These are phyloP conservation scores for Latrodectus hesperus DNA, from an alignment of 2,888 invertebrate species.

Conservation along the genomic window DNA sequence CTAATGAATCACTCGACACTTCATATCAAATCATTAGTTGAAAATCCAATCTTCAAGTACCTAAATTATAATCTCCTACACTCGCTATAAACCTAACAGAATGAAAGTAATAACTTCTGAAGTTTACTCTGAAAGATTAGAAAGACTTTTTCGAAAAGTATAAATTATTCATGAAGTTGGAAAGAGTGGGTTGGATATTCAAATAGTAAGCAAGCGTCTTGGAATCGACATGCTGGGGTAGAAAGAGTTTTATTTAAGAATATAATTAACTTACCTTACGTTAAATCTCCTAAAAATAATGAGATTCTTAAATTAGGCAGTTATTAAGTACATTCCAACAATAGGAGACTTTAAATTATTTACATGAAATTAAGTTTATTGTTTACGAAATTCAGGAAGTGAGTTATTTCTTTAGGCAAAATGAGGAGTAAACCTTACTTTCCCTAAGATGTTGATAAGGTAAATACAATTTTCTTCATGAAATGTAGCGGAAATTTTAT, in stretches of 20 bases:
- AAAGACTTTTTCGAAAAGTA: conserved; percentile 46
- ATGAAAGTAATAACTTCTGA: conserved; percentile 44
- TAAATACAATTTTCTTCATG: no score
- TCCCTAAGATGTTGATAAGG: no score
- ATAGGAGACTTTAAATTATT: background rate
- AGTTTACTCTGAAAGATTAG: conserved; percentile 52
- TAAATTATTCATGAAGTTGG: conserved; percentile 50
- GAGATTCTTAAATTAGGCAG: background rate
- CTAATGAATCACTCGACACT: conserved; percentile 16
- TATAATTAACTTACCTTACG: conserved; percentile 20
- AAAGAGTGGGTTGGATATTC: conserved; percentile 31
- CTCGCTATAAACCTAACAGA: conserved; percentile 33
- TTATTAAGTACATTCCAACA: background rate
- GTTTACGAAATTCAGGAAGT: no score
- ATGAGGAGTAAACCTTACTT: no score
- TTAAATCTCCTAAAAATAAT: conserved; percentile 26
- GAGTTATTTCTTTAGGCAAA: no score
- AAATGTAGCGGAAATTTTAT: no score
- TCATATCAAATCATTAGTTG: conserved; percentile 52
- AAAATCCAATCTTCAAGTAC: conserved; percentile 30
- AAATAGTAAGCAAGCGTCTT: conserved; percentile 34
- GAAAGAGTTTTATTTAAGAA: conserved; percentile 23
- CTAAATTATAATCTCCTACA: conserved; percentile 17
- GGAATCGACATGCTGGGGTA: conserved; percentile 25
- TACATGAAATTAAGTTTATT: background rate